Evolutionary conservation across 2,113 vertebrate genomes (phyloP).

Genomic region (Cyrtonyx montezumae): DNA sequence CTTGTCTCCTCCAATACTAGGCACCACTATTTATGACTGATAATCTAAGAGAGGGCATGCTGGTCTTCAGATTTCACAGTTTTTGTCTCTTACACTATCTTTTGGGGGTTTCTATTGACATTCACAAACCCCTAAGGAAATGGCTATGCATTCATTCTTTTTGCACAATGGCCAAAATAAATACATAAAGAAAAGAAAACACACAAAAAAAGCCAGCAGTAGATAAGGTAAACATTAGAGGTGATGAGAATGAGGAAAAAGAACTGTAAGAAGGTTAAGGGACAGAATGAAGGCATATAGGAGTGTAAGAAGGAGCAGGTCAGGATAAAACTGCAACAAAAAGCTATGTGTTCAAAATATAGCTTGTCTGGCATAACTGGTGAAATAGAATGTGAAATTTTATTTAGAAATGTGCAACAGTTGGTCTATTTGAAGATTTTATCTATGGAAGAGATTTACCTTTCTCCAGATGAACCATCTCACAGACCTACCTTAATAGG

Average conservation of each 20-base stretch:
- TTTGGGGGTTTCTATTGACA: background rate
- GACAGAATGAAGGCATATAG: background rate
- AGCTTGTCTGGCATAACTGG: background rate
- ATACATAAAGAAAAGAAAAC: background rate
- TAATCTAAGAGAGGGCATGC: background rate
- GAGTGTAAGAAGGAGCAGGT: background rate
- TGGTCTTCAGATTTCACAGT: background rate
- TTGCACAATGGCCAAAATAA: background rate
- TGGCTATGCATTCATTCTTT: background rate
- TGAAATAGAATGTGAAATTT: background rate
- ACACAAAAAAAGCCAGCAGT: background rate
- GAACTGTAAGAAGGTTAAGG: background rate
- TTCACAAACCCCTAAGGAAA: background rate
- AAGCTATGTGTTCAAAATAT: background rate
- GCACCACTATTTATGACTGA: background rate
- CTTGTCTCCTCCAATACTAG: conserved; percentile 18
- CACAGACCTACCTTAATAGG: background rate
- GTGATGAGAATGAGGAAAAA: background rate
- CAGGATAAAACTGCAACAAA: background rate
- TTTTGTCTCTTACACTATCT: background rate
- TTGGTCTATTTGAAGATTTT: background rate
- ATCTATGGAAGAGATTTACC: background rate
- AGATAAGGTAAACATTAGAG: background rate
- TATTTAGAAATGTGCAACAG: background rate
- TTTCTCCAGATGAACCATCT: background rate